Conservation (phyloP, 2,888 invertebrate species). For the Rhingia campestris region DNA sequence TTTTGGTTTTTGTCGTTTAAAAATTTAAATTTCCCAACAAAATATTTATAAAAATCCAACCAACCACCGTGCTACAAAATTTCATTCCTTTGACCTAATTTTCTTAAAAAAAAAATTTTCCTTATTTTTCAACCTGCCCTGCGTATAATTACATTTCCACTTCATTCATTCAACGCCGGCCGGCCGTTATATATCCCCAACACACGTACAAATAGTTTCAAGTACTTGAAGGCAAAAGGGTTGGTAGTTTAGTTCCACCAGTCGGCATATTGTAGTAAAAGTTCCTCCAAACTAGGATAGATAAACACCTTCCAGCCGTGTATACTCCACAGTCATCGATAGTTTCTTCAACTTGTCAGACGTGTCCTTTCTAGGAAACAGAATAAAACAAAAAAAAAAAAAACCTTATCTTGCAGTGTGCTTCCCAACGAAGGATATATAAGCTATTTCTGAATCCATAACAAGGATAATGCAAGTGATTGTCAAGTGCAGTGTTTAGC, state of each 20-base stretch:
- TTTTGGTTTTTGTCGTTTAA: background rate
- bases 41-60: slow-evolving; percentile 23
- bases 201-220: slow-evolving; percentile 24
- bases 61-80: background rate
- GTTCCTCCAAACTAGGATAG: slow-evolving; percentile 43
- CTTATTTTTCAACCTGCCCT: slow-evolving; percentile 47
- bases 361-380: slow-evolving; percentile 44
- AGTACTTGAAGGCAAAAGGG: slow-evolving; percentile 24
- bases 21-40: background rate
- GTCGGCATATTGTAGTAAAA: slow-evolving; percentile 16
- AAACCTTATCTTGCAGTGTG: background rate
- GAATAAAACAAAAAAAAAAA: slow-evolving; percentile 28
- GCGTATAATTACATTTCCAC: slow-evolving; percentile 45
- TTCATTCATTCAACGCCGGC: slow-evolving; percentile 45
- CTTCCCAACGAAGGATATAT: slow-evolving; percentile 6
- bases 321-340: slow-evolving; percentile 69
- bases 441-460: slow-evolving; percentile 10
- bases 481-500: slow-evolving; percentile 69
- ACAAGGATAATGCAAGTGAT: slow-evolving; percentile 52
- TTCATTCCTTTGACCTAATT: slow-evolving; percentile 61
- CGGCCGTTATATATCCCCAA: background rate
- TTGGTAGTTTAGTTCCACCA: background rate
- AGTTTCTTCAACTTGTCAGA: slow-evolving; percentile 66
- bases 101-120: slow-evolving; percentile 15
- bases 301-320: slow-evolving; percentile 59